These are phyloP conservation scores for Epinephelus lanceolatus DNA, from an alignment of 2,113 vertebrate species.

Conservation along the genomic window DNA sequence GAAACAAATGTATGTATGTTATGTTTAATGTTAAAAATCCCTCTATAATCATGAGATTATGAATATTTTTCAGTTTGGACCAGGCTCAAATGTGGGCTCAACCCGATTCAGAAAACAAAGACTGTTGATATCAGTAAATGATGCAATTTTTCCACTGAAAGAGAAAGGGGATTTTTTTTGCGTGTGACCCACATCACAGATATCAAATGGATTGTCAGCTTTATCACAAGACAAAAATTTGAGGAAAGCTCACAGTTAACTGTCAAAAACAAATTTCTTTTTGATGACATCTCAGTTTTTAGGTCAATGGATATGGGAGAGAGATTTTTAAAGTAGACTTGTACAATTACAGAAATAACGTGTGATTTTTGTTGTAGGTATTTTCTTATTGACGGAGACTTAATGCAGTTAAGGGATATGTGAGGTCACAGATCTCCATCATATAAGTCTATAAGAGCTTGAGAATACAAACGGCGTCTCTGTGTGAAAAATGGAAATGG, in stretches of 20 bases:
- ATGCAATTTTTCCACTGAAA: background rate
- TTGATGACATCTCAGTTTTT: background rate
- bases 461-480: slow-evolving; percentile 36
- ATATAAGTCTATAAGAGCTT: background rate
- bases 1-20: slow-evolving; percentile 10
- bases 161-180: background rate
- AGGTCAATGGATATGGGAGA: background rate
- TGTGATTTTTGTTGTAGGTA: too few species aligned
- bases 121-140: background rate
- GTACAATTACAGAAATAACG: too few species aligned
- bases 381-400: background rate
- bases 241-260: background rate
- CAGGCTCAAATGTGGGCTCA: background rate
- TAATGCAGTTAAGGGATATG: background rate
- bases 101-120: background rate
- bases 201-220: background rate
- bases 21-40: slow-evolving; percentile 14
- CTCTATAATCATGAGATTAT: slow-evolving; percentile 19
- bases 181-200: background rate
- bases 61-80: background rate
- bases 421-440: background rate
- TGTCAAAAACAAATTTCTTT: background rate
- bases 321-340: background rate
- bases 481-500: slow-evolving; percentile 34
- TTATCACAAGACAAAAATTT: background rate